Evolutionary conservation across 2,888 invertebrate species (phyloP).

Genomic region (Phrixothrix hirtus): DNA sequence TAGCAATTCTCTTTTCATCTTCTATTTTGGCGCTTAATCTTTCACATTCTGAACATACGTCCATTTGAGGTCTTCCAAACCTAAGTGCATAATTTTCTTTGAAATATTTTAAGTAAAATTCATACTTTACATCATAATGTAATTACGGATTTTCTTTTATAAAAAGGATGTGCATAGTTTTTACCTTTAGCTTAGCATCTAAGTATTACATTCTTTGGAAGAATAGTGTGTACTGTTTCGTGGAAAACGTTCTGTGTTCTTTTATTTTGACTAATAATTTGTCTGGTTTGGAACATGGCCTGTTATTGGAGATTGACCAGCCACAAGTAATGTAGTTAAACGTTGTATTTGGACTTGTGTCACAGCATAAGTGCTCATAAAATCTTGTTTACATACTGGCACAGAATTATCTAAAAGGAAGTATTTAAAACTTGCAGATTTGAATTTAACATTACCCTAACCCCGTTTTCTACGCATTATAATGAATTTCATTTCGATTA

Average conservation of each 20-base stretch:
- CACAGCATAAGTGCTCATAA: slow-evolving; percentile 27
- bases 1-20: no score
- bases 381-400: slow-evolving; percentile 30
- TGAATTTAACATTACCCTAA: slow-evolving; percentile 13
- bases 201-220: slow-evolving; percentile 15
- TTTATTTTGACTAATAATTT: slow-evolving; percentile 29
- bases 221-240: slow-evolving; percentile 34
- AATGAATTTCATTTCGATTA: slow-evolving; percentile 32
- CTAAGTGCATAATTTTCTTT: slow-evolving; percentile 35
- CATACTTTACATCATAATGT: slow-evolving; percentile 33
- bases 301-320: slow-evolving; percentile 23
- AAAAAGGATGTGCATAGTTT: no score
- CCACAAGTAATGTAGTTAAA: slow-evolving; percentile 25
- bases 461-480: slow-evolving; percentile 19
- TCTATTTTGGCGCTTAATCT: slow-evolving; percentile 17
- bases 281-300: slow-evolving; percentile 21
- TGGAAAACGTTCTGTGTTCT: no score
- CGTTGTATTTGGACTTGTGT: slow-evolving; percentile 26
- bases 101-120: slow-evolving; percentile 36
- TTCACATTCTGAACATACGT: slow-evolving; percentile 31
- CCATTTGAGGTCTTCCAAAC: no score
- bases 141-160: slow-evolving; percentile 34
- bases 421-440: slow-evolving; percentile 23
- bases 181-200: slow-evolving; percentile 30
- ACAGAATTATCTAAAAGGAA: slow-evolving; percentile 25